phyloP scores from a whole-genome alignment of 92 coral and sea anemone species.

The Pocillopora meandrina region DNA sequence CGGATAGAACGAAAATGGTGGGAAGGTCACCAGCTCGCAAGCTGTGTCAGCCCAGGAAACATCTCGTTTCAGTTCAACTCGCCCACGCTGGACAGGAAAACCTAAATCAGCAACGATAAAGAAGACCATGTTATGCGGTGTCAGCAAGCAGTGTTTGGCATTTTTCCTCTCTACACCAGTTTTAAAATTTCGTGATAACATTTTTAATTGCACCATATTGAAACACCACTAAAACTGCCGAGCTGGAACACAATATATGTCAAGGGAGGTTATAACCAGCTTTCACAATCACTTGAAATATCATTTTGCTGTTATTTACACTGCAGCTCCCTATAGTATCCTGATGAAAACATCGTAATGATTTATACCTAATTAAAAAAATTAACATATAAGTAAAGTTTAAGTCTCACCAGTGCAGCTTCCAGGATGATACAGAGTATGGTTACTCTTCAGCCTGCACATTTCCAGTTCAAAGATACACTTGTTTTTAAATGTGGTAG shows the following conservation, averaged over 20 bases:
- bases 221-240: too few relatives aligned
- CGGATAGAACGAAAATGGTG: slow-evolving; percentile 69
- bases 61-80: slow-evolving; percentile 2
- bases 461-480: slow-evolving; percentile 53
- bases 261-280: too few relatives aligned
- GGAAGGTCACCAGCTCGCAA: slow-evolving; percentile 45
- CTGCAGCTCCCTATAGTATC: too few relatives aligned
- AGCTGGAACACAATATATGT: too few relatives aligned
- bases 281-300: too few relatives aligned
- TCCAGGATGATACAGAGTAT: slow-evolving; percentile 64
- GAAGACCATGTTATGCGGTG: background rate
- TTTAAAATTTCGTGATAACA: too few relatives aligned
- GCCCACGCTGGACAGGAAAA: slow-evolving; percentile 26
- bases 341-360: too few relatives aligned
- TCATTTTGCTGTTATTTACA: too few relatives aligned
- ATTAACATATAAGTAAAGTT: background rate
- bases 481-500: slow-evolving; percentile 59
- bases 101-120: background rate
- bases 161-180: too few relatives aligned
- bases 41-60: slow-evolving; percentile 24
- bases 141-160: too few relatives aligned
- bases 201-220: too few relatives aligned
- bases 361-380: too few relatives aligned
- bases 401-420: slow-evolving; percentile 49
- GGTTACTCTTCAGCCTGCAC: slow-evolving; percentile 48